These are phyloP conservation scores for Trididemnum clinides DNA, from an alignment of 23 tunicate genomes.

Conservation along the genomic window DNA sequence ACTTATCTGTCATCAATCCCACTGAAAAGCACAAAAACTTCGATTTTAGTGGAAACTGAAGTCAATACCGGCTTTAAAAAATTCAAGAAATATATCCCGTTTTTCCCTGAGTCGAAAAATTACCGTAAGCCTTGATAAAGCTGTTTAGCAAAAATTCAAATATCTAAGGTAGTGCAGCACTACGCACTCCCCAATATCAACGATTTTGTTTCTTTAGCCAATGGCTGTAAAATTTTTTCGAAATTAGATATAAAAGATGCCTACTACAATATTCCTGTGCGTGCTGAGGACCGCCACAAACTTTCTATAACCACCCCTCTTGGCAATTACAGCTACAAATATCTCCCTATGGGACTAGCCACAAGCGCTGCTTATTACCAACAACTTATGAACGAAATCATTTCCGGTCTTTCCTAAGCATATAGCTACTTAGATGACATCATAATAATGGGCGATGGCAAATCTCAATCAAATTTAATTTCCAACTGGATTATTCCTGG, in stretches of 20 bases:
- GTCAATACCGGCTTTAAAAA: no score
- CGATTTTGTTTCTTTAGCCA: background rate
- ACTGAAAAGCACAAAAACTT: no score
- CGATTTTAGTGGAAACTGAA: no score
- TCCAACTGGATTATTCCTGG: no score
- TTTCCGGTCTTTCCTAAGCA: background rate
- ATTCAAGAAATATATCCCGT: no score
- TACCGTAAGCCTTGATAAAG: no score
- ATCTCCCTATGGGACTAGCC: conserved; percentile 1
- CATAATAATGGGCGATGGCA: conserved; percentile 1
- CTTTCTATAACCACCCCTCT: conserved; percentile 1
- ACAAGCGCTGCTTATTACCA: background rate
- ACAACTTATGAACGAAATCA: background rate
- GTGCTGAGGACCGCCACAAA: background rate
- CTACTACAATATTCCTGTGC: conserved; percentile 1
- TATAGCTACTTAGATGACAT: background rate
- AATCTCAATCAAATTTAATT: no score
- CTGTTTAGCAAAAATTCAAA: no score
- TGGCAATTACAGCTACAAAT: background rate
- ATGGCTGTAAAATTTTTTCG: background rate
- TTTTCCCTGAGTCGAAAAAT: no score
- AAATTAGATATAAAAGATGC: background rate
- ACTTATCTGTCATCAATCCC: no score
- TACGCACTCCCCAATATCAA: conserved; percentile 7
- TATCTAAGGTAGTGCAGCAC: no score